A percentile compares a stretch with the other conserved stretches of the same genome.
Conservation (phyloP, 1,140 invertebrate species). For the Orchestia grillus region DNA sequence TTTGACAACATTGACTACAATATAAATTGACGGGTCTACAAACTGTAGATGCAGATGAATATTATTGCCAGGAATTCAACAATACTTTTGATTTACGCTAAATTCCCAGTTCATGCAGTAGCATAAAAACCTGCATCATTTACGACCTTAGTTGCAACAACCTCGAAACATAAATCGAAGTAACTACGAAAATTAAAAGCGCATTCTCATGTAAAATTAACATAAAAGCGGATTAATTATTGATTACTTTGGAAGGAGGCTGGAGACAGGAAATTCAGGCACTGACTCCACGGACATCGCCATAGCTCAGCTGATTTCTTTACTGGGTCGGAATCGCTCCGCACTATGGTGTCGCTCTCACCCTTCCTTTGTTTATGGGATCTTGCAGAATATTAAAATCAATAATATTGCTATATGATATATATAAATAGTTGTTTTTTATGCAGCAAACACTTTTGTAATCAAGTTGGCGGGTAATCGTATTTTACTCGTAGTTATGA, state of each 20-base stretch:
- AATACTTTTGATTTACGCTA: no score
- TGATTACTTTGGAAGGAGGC: conserved; percentile 26
- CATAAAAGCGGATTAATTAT: neutral
- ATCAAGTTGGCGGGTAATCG: no score
- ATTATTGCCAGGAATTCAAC: no score
- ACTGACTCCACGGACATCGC: conserved; percentile 17
- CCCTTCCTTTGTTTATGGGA: conserved; percentile 28
- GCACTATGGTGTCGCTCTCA: neutral
- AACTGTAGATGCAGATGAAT: no score
- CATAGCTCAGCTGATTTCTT: conserved; percentile 33
- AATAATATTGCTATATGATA: neutral
- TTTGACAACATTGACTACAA: no score
- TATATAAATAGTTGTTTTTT: neutral
- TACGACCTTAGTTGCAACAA: neutral
- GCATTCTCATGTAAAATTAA: neutral
- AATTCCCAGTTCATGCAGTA: no score
- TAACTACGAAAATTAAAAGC: neutral
- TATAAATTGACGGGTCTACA: no score
- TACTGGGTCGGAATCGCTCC: neutral
- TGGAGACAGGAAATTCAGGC: conserved; percentile 48
- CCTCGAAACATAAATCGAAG: neutral
- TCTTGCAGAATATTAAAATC: neutral
- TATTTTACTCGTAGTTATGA: no score
- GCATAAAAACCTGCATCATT: neutral
- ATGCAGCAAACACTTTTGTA: no score